Conservation (phyloP, 2,797 vertebrate genomes). For the Zenarchopterus dispar region DNA sequence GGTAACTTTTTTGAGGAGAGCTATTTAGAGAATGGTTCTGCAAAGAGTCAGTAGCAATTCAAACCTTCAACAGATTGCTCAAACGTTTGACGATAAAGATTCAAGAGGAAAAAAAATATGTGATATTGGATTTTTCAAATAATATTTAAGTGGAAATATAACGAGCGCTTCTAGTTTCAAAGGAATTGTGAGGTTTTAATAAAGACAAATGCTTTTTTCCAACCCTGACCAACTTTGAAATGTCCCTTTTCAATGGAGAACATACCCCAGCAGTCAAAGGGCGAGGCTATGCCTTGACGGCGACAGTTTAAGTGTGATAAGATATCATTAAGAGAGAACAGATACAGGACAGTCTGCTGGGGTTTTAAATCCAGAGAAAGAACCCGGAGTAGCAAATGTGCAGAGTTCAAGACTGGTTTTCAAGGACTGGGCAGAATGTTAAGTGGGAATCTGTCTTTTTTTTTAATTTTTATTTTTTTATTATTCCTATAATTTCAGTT, state of each 20-base stretch:
- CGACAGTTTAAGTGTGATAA: slow-evolving; percentile 43
- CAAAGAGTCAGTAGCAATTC: slow-evolving; percentile 25
- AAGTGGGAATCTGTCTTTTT: slow-evolving; percentile 53
- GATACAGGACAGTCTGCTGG: slow-evolving; percentile 57
- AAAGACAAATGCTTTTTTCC: slow-evolving; percentile 36
- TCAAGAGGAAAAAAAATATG: slow-evolving; percentile 2
- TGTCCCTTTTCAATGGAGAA: slow-evolving; percentile 26
- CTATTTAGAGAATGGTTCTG: slow-evolving; percentile 32
- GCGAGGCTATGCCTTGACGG: slow-evolving; percentile 32
- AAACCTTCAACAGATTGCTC: slow-evolving; percentile 18
- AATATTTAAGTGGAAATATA: slow-evolving; percentile 16
- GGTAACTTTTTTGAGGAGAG: slow-evolving; percentile 10
- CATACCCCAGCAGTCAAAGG: slow-evolving; percentile 32
- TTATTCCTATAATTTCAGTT: slow-evolving; percentile 2
- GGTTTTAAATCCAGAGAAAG: slow-evolving; percentile 53
- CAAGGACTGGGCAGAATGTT: slow-evolving; percentile 40
- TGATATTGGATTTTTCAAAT: background rate
- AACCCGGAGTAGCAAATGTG: slow-evolving; percentile 55
- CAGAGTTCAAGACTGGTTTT: slow-evolving; percentile 51
- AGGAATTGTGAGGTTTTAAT: slow-evolving; percentile 25
- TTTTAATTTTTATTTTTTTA: slow-evolving; percentile 21
- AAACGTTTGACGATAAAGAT: slow-evolving; percentile 19
- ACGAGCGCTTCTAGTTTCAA: slow-evolving; percentile 14
- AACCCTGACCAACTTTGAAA: slow-evolving; percentile 46
- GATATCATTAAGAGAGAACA: slow-evolving; percentile 52